Conservation (phyloP, 1,140 invertebrate species). For the Solenopsis fugax region DNA sequence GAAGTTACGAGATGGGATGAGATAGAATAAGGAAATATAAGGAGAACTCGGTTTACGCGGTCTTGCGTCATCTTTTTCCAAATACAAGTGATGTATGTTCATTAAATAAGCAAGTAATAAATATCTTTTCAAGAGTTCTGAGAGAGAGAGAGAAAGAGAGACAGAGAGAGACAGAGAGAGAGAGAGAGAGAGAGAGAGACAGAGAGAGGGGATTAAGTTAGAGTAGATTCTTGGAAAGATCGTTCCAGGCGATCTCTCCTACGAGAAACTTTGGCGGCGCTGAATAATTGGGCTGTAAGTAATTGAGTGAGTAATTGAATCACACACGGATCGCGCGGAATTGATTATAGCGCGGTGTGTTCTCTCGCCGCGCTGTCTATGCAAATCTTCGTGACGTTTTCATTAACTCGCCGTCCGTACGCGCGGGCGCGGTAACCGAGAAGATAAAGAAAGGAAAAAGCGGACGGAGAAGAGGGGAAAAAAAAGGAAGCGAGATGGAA, state of each 20-base stretch:
- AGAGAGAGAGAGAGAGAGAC: background rate
- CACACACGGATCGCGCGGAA: slow-evolving; percentile 69
- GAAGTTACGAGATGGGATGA: slow-evolving; percentile 42
- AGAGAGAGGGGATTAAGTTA: background rate
- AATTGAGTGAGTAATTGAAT: slow-evolving; percentile 71
- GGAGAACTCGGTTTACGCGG: slow-evolving; percentile 26
- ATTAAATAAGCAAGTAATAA: slow-evolving; percentile 40
- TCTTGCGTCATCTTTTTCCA: slow-evolving; percentile 32
- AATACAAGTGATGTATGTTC: slow-evolving; percentile 12
- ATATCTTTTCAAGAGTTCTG: slow-evolving; percentile 18
- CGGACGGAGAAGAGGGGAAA: background rate
- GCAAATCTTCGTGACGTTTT: slow-evolving; percentile 80
- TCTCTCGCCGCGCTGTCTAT: slow-evolving; percentile 60
- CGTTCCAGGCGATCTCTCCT: background rate
- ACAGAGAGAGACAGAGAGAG: background rate
- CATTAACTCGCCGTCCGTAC: slow-evolving; percentile 73
- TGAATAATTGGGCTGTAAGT: slow-evolving; percentile 66
- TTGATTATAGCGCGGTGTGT: slow-evolving; percentile 70
- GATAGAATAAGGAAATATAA: slow-evolving; percentile 33
- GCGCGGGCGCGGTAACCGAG: background rate
- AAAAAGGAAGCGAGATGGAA: slow-evolving; percentile 31
- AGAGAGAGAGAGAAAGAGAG: background rate
- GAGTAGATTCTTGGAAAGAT: slow-evolving; percentile 29
- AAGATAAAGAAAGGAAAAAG: slow-evolving; percentile 55
- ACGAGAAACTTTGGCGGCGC: slow-evolving; percentile 35